These are phyloP conservation scores for Austrolebias charrua DNA, from an alignment of 2,797 vertebrate species.

Conservation along the genomic window DNA sequence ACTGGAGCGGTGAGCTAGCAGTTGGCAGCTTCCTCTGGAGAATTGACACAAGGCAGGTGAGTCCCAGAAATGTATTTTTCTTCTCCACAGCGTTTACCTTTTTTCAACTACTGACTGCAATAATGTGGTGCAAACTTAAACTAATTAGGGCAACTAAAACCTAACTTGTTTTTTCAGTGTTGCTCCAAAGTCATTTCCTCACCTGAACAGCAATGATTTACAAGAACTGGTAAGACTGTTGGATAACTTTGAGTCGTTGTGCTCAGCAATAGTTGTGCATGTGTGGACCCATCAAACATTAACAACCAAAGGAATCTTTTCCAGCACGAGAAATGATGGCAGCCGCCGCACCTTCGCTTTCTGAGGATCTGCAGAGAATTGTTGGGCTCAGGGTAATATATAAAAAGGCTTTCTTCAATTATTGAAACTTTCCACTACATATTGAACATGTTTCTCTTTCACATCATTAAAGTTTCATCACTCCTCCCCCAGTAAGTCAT, in stretches of 20 bases:
- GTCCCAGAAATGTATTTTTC: slow-evolving; percentile 22
- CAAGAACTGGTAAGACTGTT: neutral
- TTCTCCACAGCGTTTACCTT: slow-evolving; percentile 14
- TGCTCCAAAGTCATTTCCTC: slow-evolving; percentile 39
- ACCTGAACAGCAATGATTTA: slow-evolving; percentile 19
- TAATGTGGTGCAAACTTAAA: slow-evolving; percentile 37
- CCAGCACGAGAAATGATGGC: neutral
- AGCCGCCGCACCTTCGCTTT: slow-evolving; percentile 11
- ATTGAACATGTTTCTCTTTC: slow-evolving; percentile 82
- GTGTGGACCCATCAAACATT: too few species aligned
- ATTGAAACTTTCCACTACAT: slow-evolving; percentile 76
- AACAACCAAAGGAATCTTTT: neutral
- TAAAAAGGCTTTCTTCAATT: slow-evolving; percentile 73
- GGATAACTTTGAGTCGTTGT: slow-evolving; percentile 7
- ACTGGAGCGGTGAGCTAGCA: slow-evolving; percentile 17
- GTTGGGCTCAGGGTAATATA: slow-evolving; percentile 57
- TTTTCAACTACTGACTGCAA: slow-evolving; percentile 3
- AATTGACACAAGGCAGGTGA: slow-evolving; percentile 10
- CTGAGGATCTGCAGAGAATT: slow-evolving; percentile 3
- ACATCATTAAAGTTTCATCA: slow-evolving; percentile 73
- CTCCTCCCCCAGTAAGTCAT: slow-evolving; percentile 57
- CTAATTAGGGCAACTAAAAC: slow-evolving; percentile 49
- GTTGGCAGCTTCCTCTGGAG: slow-evolving; percentile 30
- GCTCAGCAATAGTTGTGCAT: too few species aligned
- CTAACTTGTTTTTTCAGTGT: slow-evolving; percentile 55